These are phyloP conservation scores for Harpagifer antarcticus DNA, from an alignment of 2,797 vertebrate species.

Conservation along the genomic window DNA sequence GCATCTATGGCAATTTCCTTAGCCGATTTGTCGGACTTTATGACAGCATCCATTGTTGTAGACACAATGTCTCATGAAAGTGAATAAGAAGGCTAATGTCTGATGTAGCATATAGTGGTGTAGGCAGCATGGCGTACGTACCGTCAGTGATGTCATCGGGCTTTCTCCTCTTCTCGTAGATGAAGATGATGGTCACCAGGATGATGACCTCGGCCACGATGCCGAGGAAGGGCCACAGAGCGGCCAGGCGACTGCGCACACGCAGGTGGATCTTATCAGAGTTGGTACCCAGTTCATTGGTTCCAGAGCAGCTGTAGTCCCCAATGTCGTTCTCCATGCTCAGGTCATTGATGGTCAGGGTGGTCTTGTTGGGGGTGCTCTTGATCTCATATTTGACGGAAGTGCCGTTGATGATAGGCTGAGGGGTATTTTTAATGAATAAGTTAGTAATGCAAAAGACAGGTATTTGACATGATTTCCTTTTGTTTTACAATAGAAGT, in stretches of 20 bases:
- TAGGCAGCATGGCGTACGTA: conserved; percentile 71
- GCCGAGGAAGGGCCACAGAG: conserved; percentile 98
- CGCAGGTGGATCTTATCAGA: conserved; percentile 81
- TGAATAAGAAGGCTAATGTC: background rate
- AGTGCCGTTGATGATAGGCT: conserved; percentile 85
- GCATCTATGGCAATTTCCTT: too few relatives aligned
- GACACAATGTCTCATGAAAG: background rate
- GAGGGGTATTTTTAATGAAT: background rate
- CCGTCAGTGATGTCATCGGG: conserved; percentile 93
- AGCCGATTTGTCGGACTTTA: too few relatives aligned
- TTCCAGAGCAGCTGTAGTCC: conserved; percentile 85
- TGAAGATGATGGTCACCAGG: conserved; percentile 96
- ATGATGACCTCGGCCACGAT: conserved; percentile 96
- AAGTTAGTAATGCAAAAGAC: background rate
- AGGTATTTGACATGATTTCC: background rate
- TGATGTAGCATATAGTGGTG: background rate
- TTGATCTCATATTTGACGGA: conserved; percentile 81
- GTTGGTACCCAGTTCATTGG: conserved; percentile 59
- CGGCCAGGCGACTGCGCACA: conserved; percentile 93
- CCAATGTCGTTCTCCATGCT: conserved; percentile 83
- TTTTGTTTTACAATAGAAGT: background rate
- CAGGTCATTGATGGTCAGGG: conserved; percentile 82
- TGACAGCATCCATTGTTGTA: too few relatives aligned
- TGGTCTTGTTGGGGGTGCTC: conserved; percentile 80
- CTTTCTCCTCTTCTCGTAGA: conserved; percentile 99